phyloP scores from a whole-genome alignment of 30 jellyfish, hydroid and myxozoan genomes.

The Aurelia aurita complex sp. Pacific region DNA sequence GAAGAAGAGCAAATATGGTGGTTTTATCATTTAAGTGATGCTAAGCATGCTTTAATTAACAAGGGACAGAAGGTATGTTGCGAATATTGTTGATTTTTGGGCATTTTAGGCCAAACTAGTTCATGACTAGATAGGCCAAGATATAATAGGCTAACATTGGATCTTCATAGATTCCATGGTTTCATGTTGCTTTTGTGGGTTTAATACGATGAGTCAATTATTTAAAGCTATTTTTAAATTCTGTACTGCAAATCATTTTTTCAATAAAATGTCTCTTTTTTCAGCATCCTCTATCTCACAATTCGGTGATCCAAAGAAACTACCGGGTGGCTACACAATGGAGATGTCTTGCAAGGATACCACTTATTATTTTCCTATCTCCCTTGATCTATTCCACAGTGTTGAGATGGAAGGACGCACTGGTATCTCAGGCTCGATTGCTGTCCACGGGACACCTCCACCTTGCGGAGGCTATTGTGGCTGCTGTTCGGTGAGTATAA shows the following conservation, averaged over 20 bases:
- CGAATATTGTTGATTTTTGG: too few relatives aligned
- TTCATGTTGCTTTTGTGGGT: too few relatives aligned
- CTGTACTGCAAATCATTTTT: background rate
- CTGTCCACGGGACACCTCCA: slow-evolving; percentile 15
- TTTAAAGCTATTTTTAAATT: background rate
- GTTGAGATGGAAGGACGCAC: slow-evolving; percentile 39
- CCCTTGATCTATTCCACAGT: slow-evolving; percentile 18
- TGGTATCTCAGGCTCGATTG: slow-evolving; percentile 20
- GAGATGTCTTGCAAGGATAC: slow-evolving; percentile 23
- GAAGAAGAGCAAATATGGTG: too few relatives aligned
- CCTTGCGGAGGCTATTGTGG: slow-evolving; percentile 13
- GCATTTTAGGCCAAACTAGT: too few relatives aligned
- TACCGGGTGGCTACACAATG: slow-evolving; percentile 44
- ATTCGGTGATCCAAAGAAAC: slow-evolving; percentile 50
- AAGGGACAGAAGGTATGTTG: too few relatives aligned
- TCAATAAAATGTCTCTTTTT: background rate
- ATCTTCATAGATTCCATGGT: background rate
- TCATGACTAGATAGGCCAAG: too few relatives aligned
- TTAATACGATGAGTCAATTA: background rate
- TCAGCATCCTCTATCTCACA: slow-evolving; percentile 2
- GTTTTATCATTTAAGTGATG: too few relatives aligned
- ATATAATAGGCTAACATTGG: too few relatives aligned
- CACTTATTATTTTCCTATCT: slow-evolving; percentile 27
- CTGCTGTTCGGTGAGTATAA: slow-evolving; percentile 16
- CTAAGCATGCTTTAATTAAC: too few relatives aligned